Conservation (phyloP, 2,888 invertebrate genomes). For the Torymus tubicola region DNA sequence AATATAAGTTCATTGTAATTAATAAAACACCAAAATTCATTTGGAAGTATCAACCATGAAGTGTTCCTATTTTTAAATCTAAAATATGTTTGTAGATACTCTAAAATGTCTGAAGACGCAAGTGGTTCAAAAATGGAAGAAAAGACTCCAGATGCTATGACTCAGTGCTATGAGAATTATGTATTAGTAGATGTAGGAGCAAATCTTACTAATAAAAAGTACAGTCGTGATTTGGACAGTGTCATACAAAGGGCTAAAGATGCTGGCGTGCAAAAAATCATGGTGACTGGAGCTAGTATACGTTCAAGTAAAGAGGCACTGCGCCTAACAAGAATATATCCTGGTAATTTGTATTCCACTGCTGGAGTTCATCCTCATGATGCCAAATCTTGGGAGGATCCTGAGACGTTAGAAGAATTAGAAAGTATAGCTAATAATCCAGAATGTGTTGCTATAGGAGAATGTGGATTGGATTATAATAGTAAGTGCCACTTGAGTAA, state of each 20-base stretch:
- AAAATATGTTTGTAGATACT: conserved; percentile 38
- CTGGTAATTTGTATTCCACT: conserved; percentile 92
- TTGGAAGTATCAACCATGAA: neutral
- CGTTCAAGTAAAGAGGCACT: conserved; percentile 94
- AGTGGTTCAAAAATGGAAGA: conserved; percentile 66
- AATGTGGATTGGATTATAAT: conserved; percentile 96
- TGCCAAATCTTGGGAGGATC: conserved; percentile 90
- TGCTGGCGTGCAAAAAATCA: conserved; percentile 95
- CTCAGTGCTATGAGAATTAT: conserved; percentile 92
- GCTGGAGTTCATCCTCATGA: conserved; percentile 96
- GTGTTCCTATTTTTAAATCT: neutral
- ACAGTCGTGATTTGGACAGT: conserved; percentile 92
- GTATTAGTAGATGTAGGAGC: conserved; percentile 95
- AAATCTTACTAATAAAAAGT: conserved; percentile 95
- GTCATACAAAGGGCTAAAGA: conserved; percentile 95
- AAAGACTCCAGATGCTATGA: conserved; percentile 77
- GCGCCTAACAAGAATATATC: conserved; percentile 91
- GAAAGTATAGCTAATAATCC: conserved; percentile 86
- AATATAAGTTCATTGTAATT: neutral
- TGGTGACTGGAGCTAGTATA: conserved; percentile 94
- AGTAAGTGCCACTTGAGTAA: conserved; percentile 74
- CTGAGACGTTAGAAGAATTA: conserved; percentile 80
- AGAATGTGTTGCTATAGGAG: conserved; percentile 95
- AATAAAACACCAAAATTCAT: neutral
- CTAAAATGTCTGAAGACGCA: conserved; percentile 70